Evolutionary conservation across 2,113 vertebrate genomes (phyloP), one percentile per base, ranked within the genome.

Genomic region (Aix galericulata): DNA sequence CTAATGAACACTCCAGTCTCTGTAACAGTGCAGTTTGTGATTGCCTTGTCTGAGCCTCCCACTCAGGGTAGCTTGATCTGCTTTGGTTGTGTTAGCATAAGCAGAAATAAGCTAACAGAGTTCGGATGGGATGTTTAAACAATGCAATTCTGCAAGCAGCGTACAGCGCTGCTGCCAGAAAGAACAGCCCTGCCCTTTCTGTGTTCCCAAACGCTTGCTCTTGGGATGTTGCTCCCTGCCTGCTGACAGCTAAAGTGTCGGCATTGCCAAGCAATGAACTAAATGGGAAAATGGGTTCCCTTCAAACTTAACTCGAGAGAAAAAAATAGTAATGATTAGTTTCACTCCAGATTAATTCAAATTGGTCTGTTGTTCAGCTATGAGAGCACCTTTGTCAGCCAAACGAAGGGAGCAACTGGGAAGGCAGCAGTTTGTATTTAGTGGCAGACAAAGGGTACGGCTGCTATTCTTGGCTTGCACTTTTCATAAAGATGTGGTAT

Each of bases 271-370:
- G 64, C 75, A 53, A 69, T 40, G 50, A 89, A 17, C 52, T 71
- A 63, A 81, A 74, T 15, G 48, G 23, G 52, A 44, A 58, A 76
- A 76, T 13, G 36, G 14, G 25, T 40, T 85, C n/a, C 62, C 72
- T 89, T 91, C 76, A 67, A 67, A 91, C 79, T 50, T 77, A 27
- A 15, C 25, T 32, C 32, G 23, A 80, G 80, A 82, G 50, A 53
- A 90, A 80, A 89, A 91, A 50, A 48, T 9, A 80, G 27, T 17
- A 29, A 50, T 23, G 63, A 83, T 77, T 95, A 36, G 66, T 91
- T 93, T 91, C 83, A 95, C 82, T 77, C 92, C 91, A 77, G 68
- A 91, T 58, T 89, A 77, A 88, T 83, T 88, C 40, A 73, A 88
- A 69, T 50, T 58, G 44, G 29, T 93, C 64, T 76, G 62, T 67